Evolutionary conservation across 37 sponge, comb jelly and placozoan genomes (phyloP), one percentile per base, ranked within the genome.

Genomic region (Trichoplax adhaerens): DNA sequence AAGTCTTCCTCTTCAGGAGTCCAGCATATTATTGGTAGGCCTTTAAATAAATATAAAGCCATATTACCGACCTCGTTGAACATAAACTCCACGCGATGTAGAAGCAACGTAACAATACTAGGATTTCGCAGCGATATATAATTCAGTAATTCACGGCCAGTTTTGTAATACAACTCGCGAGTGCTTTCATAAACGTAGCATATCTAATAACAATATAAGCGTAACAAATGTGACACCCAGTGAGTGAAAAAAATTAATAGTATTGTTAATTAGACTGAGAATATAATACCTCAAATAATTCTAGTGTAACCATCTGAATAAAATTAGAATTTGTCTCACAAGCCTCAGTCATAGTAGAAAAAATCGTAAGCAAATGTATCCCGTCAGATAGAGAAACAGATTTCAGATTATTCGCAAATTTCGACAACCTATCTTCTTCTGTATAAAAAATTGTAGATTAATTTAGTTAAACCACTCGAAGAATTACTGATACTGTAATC

Each of bases 271-370:
- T 51, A 53, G 29, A 52, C 56, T 29, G 29, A 29, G 29, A 29
- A 29, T 29, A 29, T 29, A 29, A 65, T 1, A 88, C 94, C 80
- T 93, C 81, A 68, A 87, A 89, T 53, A 93, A 74, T 53, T 86
- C 81, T 55, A 77, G 68, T 5, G 74, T 67, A 7, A 93, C 76
- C 48, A 78, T 72, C n/a, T 86, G 77, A 49, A 88, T 87, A 65
- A 93, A 86, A 56, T 58, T 62, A 48, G 7, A 79, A 54, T 81
- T 68, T 62, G 65, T 69, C 2, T 53, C 55, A 48, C 90, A 71
- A 12, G 83, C 74, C 2, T 82, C 58, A n/a, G 90, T 87, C 84
- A 93, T 93, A 80, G 88, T 93, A 71, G 84, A 86, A 68, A 93
- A 81, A 3, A 90, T 93, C 46, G 94, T 93, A 56, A 93, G 74